Base-by-base conservation (phyloP, 2,888 invertebrate species). In the Malacosoma neustria region DNA sequence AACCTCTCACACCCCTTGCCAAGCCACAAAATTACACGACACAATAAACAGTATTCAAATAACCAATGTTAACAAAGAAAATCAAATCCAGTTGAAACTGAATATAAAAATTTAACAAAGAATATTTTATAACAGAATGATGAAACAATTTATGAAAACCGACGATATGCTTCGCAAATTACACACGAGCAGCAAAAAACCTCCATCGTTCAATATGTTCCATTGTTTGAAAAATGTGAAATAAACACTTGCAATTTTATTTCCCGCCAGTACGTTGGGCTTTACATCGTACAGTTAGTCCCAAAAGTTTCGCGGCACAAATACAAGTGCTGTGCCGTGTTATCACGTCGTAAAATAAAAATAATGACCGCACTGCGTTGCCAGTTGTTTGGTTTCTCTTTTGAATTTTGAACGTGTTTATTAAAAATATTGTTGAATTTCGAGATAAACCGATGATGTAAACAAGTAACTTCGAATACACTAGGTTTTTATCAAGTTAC, bases 291-390 rank as follows among this genome's bases (percentile, higher is more conserved):
- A 51, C 52, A 52, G 43, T 40, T 40, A 46, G 39, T 42, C 48
- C 50, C 49, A 48, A 56, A 59, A 62, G 54, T 59, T 61, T 45
- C 40, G 43, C 51, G 35, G 36, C 46, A 36, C 44, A 38, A 41
- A 35, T 51, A 53, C 57, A 57, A 63, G 58, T 54, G 56, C 48
- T 36, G 33, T 36, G 48, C 51, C 49, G 56, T 56, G 68, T 69
- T 66, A 61, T 57, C 66, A 54, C 61, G 45, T 61, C 64, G 63
- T 71, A 59, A 70, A 71, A 64, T 58, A 57, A 61, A 63, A 63
- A 54, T 69, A 62, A 71, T 62, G 61, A 54, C 49, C 54, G 45
- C 48, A 42, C 51, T 55, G 59, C 42, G 56, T 49, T 45, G 58
- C 47, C 43, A 42, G 45, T 48, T 57, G 55, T 39, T 36, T 36